A percentile compares a stretch with the other conserved stretches of the same genome.
These are phyloP conservation scores for Anseranas semipalmata DNA, from an alignment of 2,113 vertebrate genomes.

Conservation along the genomic window DNA sequence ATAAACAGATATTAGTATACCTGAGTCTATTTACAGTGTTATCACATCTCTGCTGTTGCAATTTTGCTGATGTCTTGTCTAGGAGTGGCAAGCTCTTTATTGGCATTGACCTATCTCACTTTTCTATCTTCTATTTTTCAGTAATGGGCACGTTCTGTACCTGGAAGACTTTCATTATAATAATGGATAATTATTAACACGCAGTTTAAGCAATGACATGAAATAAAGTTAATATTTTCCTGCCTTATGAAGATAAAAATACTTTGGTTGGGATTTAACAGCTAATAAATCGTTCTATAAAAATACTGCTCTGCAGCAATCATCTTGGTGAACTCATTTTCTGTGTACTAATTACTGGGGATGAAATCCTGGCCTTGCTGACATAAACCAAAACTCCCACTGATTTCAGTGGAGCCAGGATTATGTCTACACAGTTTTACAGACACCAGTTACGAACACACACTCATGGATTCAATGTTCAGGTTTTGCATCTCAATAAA, in stretches of 20 bases:
- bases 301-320: neutral
- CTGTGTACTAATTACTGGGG: neutral
- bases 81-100: neutral
- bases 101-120: neutral
- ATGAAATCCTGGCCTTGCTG: neutral
- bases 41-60: neutral
- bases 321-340: neutral
- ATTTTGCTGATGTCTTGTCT: neutral
- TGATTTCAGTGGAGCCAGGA: neutral
- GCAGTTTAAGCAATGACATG: slow-evolving; percentile 6
- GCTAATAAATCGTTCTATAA: neutral
- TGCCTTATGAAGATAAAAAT: slow-evolving; percentile 35
- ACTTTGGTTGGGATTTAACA: neutral
- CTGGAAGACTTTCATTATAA: slow-evolving; percentile 18
- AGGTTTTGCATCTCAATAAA: neutral
- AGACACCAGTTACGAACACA: neutral
- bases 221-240: slow-evolving; percentile 51
- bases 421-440: neutral
- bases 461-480: rapidly evolving
- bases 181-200: slow-evolving; percentile 19
- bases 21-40: neutral
- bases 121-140: neutral
- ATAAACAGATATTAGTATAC: neutral
- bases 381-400: neutral
- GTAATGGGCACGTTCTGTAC: slow-evolving; percentile 3